Conservation (phyloP, 2,113 vertebrate species). For the Meleagris gallopavo region DNA sequence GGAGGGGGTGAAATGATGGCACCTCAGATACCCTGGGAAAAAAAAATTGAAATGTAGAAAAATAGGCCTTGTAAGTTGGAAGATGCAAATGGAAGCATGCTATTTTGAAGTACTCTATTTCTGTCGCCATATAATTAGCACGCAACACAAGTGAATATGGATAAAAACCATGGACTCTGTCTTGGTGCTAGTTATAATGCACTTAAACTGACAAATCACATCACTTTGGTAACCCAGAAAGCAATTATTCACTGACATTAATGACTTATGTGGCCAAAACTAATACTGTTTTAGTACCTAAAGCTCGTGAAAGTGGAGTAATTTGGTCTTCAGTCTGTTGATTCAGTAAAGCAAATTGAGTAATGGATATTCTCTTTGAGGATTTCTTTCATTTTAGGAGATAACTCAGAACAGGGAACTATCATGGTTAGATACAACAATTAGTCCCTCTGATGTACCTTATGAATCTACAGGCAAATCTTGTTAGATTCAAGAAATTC, state of each 20-base stretch:
- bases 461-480: background rate
- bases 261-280: background rate
- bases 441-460: background rate
- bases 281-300: background rate
- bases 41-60: background rate
- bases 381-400: background rate
- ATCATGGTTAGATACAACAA: background rate
- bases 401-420: background rate
- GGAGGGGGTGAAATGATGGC: background rate
- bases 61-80: background rate
- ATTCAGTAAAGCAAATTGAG: background rate
- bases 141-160: background rate
- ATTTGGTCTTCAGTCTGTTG: background rate
- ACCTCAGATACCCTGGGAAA: background rate
- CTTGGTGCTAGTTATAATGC: background rate
- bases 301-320: background rate
- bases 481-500: background rate
- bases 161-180: background rate
- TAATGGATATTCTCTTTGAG: background rate
- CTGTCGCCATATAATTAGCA: background rate
- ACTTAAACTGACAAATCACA: background rate
- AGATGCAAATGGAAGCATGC: background rate
- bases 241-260: conserved; percentile 12
- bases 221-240: background rate
- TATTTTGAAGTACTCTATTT: conserved; percentile 9